Evolutionary conservation across 2,113 vertebrate genomes (phyloP).

Genomic region (Myanophis thanlyinensis): DNA sequence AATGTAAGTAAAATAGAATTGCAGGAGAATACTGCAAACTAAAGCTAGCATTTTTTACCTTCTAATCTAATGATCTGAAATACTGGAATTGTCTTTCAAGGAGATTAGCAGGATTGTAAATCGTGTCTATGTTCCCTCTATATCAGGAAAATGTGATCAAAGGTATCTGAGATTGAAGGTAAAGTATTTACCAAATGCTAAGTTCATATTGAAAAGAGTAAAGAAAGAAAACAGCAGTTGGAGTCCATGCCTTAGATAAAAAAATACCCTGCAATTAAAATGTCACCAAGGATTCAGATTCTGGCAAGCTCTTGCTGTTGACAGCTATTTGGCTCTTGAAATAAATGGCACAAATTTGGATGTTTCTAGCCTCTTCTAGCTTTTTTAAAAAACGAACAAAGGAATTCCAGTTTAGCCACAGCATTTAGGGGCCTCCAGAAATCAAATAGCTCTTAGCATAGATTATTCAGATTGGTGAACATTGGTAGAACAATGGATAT

Average conservation of each 20-base stretch:
- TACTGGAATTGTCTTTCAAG: background rate
- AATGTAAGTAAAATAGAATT: background rate
- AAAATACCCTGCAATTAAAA: background rate
- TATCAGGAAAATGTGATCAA: background rate
- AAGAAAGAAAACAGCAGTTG: background rate
- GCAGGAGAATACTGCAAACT: background rate
- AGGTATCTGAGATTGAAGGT: background rate
- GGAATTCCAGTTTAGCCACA: background rate
- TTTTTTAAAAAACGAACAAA: background rate
- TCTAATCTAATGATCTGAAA: background rate
- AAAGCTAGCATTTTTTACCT: background rate
- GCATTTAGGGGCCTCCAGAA: background rate
- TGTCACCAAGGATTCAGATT: background rate
- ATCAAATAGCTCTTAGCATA: background rate
- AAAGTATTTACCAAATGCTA: background rate
- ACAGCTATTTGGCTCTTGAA: constrained; percentile 2
- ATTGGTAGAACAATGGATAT: background rate
- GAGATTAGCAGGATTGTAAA: background rate
- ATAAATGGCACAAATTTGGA: background rate
- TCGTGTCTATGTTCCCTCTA: background rate
- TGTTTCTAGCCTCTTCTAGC: background rate
- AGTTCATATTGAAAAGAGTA: background rate
- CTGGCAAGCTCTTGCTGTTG: constrained; percentile 1
- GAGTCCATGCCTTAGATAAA: background rate
- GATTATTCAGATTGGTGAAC: background rate